Percentiles rank a stretch among this genome's conserved stretches.
Evolutionary conservation across 2,113 vertebrate genomes (phyloP).

Genomic region (Danio rerio): GRCz12tu NC_133198.1:10935001-10935500

Average conservation of each 20-base stretch:
- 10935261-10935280: conserved; percentile 20
- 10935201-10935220: conserved; percentile 32
- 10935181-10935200: conserved; percentile 4
- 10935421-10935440: background rate
- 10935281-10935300: background rate
- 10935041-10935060: conserved; percentile 31
- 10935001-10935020: conserved; percentile 19
- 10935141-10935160: conserved; percentile 9
- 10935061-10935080: conserved; percentile 21
- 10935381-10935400: background rate
- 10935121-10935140: conserved; percentile 26
- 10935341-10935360: background rate
- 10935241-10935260: conserved; percentile 38
- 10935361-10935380: background rate
- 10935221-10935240: conserved; percentile 34
- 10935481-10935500: background rate
- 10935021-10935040: conserved; percentile 28
- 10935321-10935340: conserved; percentile 9
- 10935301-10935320: background rate
- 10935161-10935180: conserved; percentile 36
- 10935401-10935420: background rate
- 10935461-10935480: background rate
- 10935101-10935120: conserved; percentile 43
- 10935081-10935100: conserved; percentile 15
- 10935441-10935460: background rate